A percentile compares a stretch with the other conserved stretches of the same genome.
phyloP scores from a whole-genome alignment of 1,140 invertebrate species.

The Doryteuthis pealeii region DNA sequence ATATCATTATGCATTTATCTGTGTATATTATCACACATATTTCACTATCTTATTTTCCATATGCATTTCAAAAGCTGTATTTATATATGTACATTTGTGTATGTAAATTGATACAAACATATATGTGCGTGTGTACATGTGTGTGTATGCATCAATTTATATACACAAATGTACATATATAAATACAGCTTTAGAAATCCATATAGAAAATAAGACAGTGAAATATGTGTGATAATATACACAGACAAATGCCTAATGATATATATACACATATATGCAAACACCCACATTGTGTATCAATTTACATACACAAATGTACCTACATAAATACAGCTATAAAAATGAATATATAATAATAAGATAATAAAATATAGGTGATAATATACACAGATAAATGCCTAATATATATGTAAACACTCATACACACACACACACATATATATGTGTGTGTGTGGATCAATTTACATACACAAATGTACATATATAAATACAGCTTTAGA shows the following conservation, averaged over 20 bases:
- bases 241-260: not conserved
- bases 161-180: not conserved
- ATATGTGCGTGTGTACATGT: not conserved
- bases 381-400: not conserved
- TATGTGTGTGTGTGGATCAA: not conserved
- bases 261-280: not conserved
- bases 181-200: not conserved
- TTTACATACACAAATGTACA: not conserved
- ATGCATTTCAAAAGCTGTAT: too few relatives aligned
- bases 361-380: not conserved
- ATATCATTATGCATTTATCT: not conserved
- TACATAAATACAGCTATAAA: not conserved
- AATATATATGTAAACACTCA: not conserved
- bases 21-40: too few relatives aligned
- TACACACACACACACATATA: not conserved
- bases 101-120: not conserved
- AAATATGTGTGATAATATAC: too few relatives aligned
- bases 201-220: too few relatives aligned
- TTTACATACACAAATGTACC: not conserved
- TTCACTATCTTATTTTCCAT: too few relatives aligned
- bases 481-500: not conserved
- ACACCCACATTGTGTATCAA: not conserved
- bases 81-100: not conserved
- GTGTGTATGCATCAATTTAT: not conserved
- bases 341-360: not conserved